phyloP scores from a whole-genome alignment of 2,888 invertebrate species.

The Hydropsyche betteni region DNA sequence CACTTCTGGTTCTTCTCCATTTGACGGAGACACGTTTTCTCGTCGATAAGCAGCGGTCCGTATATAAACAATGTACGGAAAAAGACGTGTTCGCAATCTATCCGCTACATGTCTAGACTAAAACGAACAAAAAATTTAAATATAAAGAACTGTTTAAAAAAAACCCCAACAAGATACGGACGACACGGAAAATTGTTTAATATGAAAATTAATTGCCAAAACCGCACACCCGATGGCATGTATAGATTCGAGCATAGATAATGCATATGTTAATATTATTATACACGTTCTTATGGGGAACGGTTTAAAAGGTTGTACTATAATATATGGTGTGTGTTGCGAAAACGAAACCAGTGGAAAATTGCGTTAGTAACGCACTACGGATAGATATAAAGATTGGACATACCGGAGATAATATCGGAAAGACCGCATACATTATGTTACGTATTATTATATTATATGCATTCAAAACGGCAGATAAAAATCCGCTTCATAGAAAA shows the following conservation, averaged over 20 bases:
- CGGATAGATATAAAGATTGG: slow-evolving; percentile 22
- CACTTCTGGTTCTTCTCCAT: too few relatives aligned
- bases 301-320: too few relatives aligned
- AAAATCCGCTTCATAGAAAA: slow-evolving; percentile 14
- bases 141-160: not conserved
- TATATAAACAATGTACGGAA: not conserved
- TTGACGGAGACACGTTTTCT: too few relatives aligned
- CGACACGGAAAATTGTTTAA: slow-evolving; percentile 14
- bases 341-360: slow-evolving; percentile 24
- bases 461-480: not conserved
- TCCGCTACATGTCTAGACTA: not conserved
- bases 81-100: not conserved
- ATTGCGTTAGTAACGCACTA: slow-evolving; percentile 27
- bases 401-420: slow-evolving; percentile 6
- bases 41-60: too few relatives aligned
- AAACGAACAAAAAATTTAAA: slow-evolving; percentile 7
- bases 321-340: not conserved
- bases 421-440: not conserved
- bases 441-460: not conserved
- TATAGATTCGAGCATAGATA: too few relatives aligned
- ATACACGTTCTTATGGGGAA: too few relatives aligned
- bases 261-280: too few relatives aligned
- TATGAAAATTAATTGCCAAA: slow-evolving; percentile 4
- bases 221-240: too few relatives aligned
- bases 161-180: not conserved